Conservation (phyloP, 2,888 invertebrate genomes). For the Heliconius ismenius region DNA sequence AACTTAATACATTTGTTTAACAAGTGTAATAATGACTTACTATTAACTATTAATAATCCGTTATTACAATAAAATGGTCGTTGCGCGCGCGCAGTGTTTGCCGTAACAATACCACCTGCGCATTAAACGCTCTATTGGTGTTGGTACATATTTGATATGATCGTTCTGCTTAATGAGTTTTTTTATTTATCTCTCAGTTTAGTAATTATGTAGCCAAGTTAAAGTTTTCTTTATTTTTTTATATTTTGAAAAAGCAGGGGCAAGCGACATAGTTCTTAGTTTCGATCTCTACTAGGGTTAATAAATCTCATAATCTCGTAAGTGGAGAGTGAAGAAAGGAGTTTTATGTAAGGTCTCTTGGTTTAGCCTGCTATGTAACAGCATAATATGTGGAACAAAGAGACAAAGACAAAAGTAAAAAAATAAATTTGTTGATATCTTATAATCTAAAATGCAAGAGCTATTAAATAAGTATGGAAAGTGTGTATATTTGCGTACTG, state of each 20-base stretch:
- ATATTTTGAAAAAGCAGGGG: background rate
- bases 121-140: conserved; percentile 18
- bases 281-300: background rate
- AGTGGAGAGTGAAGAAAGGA: no score
- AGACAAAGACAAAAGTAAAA: no score
- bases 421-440: no score
- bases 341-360: no score
- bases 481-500: no score
- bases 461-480: no score
- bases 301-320: no score
- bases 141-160: conserved; percentile 24
- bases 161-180: background rate
- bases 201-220: background rate
- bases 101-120: conserved; percentile 35
- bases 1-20: background rate
- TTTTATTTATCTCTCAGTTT: background rate
- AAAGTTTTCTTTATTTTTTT: background rate
- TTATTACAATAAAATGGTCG: conserved; percentile 21
- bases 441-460: no score
- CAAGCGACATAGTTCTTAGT: background rate
- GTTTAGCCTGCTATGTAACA: no score
- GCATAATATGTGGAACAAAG: no score
- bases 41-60: conserved; percentile 6
- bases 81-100: conserved; percentile 28
- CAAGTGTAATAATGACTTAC: background rate